These are phyloP conservation scores for Maccullochella peelii DNA, from an alignment of 2,113 vertebrate species.

Conservation along the genomic window DNA sequence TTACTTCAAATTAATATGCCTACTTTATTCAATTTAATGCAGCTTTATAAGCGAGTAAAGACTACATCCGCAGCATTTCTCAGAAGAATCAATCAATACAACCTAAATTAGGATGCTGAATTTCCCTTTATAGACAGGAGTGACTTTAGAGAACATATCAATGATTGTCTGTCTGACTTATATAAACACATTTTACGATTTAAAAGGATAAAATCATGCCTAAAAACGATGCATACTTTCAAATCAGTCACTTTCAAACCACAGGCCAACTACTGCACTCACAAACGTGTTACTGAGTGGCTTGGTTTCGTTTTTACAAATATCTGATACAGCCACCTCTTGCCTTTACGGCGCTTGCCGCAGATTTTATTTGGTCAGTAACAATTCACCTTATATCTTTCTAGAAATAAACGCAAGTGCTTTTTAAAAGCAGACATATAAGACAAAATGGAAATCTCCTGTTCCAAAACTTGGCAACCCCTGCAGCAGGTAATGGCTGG, in stretches of 20 bases:
- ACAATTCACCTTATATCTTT: conserved; percentile 37
- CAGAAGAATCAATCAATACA: neutral
- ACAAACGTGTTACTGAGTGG: neutral
- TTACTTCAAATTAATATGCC: neutral
- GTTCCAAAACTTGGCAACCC: conserved; percentile 35
- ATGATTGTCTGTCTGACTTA: neutral
- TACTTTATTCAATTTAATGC: neutral
- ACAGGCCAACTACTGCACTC: neutral
- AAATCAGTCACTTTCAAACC: neutral
- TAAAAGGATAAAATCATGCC: neutral
- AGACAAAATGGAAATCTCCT: conserved; percentile 29
- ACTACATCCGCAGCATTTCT: neutral
- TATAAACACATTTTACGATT: neutral
- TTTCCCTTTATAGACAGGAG: neutral
- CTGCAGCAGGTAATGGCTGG: conserved; percentile 8
- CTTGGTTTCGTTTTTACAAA: neutral
- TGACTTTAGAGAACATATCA: neutral
- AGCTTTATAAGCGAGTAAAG: neutral
- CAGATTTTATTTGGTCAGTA: conserved; percentile 25
- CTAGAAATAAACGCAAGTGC: conserved; percentile 39
- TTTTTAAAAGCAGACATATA: conserved; percentile 50
- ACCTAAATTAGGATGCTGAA: neutral
- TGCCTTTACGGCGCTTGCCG: conserved; percentile 5
- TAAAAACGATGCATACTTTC: neutral
- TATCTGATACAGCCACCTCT: neutral